phyloP scores from a whole-genome alignment of 2,113 vertebrate genomes.

The Thalassarche chlororhynchos region DNA sequence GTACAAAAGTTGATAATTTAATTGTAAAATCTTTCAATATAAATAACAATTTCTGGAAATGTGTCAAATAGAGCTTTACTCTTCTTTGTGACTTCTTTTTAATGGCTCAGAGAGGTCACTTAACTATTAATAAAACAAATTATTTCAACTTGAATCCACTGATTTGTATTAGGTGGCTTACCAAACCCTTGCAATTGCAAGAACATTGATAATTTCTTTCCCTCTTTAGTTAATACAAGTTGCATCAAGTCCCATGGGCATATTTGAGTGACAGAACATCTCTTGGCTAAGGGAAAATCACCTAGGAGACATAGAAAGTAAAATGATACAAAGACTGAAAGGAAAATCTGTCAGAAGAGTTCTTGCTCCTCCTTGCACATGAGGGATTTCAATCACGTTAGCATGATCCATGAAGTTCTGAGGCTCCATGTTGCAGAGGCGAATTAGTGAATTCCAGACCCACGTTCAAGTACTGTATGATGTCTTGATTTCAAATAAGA shows the following conservation, averaged over 20 bases:
- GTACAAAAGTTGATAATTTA: background rate
- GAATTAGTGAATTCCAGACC: background rate
- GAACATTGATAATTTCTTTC: background rate
- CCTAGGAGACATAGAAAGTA: background rate
- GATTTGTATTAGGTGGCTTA: background rate
- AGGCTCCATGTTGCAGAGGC: background rate
- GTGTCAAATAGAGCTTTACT: background rate
- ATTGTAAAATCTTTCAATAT: background rate
- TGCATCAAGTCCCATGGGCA: background rate
- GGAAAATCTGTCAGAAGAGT: background rate
- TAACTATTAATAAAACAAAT: background rate
- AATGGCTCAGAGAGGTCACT: background rate
- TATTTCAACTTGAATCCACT: background rate
- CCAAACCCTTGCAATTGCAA: background rate
- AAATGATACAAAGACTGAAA: background rate
- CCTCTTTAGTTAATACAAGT: background rate
- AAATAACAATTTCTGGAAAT: background rate
- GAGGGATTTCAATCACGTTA: background rate
- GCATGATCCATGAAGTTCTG: background rate
- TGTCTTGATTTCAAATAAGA: background rate
- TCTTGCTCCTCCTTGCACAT: background rate
- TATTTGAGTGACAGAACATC: background rate
- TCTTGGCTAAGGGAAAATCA: background rate
- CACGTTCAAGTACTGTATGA: accelerated
- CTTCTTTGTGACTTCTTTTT: background rate